Evolutionary conservation across 2,888 invertebrate genomes (phyloP).

Genomic region (Andrena flavipes): DNA sequence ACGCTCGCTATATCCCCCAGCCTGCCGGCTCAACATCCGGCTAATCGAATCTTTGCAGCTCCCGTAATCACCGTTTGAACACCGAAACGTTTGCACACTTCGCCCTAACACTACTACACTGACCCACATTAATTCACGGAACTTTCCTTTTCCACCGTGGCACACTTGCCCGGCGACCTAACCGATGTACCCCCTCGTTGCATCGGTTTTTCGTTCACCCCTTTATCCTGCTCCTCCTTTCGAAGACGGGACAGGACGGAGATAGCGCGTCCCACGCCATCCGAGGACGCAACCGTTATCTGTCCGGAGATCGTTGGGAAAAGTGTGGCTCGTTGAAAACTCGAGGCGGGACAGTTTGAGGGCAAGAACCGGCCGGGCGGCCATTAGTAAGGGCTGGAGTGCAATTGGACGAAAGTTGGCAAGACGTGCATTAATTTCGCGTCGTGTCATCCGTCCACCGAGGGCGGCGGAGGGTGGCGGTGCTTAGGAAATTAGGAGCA

Average conservation of each 20-base stretch:
- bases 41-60: conserved; percentile 72
- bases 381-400: not conserved
- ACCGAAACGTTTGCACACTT: conserved; percentile 56
- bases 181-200: not conserved
- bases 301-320: not conserved
- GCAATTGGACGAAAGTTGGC: conserved; percentile 38
- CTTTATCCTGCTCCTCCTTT: not conserved
- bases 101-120: conserved; percentile 36
- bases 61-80: conserved; percentile 66
- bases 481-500: conserved; percentile 69
- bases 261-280: not conserved
- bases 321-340: conserved; percentile 4
- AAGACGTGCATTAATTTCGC: conserved; percentile 51
- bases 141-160: conserved; percentile 35
- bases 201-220: conserved; percentile 30
- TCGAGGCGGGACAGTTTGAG: not conserved
- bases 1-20: conserved; percentile 69
- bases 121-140: conserved; percentile 56
- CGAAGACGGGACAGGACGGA: not conserved
- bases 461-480: not conserved
- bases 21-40: conserved; percentile 61
- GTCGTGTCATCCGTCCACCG: conserved; percentile 24
- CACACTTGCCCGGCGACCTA: conserved; percentile 9
- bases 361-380: too few species aligned
- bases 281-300: not conserved